phyloP scores from a whole-genome alignment of 2,888 invertebrate genomes.

The Drosophila meridionalis region DNA sequence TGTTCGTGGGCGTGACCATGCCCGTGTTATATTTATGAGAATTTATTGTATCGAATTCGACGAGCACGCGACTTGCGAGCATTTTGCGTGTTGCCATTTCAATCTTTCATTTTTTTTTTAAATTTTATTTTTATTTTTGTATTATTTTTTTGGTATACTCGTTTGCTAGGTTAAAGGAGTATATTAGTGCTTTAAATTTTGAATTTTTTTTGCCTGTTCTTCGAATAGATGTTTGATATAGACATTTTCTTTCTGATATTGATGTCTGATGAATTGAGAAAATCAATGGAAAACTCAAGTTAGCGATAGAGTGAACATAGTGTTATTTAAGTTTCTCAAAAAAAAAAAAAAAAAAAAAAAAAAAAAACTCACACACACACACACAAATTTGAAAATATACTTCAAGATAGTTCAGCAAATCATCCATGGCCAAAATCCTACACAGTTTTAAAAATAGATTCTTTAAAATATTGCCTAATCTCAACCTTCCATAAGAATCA shows the following conservation, averaged over 20 bases:
- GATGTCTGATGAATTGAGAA: no score
- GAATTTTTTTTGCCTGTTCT: not conserved
- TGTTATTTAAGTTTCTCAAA: no score
- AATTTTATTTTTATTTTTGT: conserved; percentile 8
- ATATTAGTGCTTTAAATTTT: not conserved
- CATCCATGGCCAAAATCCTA: no score
- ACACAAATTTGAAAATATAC: no score
- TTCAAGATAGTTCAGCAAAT: no score
- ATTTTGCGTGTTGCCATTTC: conserved; percentile 50
- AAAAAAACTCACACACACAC: no score
- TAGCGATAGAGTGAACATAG: not conserved
- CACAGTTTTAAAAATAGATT: no score
- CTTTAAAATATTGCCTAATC: no score
- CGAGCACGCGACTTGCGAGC: conserved; percentile 69
- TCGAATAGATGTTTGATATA: not conserved
- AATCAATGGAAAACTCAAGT: no score
- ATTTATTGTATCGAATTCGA: conserved; percentile 75
- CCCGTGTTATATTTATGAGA: conserved; percentile 66
- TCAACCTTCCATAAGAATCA: no score
- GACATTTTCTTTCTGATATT: not conserved
- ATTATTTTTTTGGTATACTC: not conserved
- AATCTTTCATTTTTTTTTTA: conserved; percentile 8
- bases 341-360: no score
- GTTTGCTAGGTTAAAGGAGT: not conserved
- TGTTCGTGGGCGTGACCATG: conserved; percentile 26